Base-by-base conservation (phyloP, 1,140 invertebrate genomes). In the Bombyx mandarina region DNA sequence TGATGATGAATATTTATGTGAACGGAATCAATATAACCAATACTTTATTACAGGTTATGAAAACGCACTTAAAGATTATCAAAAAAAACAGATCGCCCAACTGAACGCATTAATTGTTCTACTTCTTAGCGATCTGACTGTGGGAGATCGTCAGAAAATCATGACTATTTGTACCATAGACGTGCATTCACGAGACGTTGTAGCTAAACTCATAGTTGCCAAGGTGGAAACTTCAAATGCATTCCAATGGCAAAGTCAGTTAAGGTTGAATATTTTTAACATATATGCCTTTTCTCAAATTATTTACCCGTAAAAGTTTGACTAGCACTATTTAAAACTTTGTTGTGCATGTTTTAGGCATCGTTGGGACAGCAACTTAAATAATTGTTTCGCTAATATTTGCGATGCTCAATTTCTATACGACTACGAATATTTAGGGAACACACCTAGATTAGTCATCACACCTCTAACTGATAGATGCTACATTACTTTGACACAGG, bases 121-220 rank as follows among this genome's bases (percentile, higher is more conserved):
- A 52, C 81, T 98, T 48, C 82, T 97, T 56, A 95, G 95, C 0
- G 94, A 97, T 65, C 83, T 98, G 50, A 92, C 91, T 1, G 85
- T 90, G 5, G 93, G 93, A n/a, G 94, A 97, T 73, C 89, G 97
- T 4, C 96, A 97, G 82, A 98, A 98, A 82, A 96, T 98, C 65
- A 97, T 97, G 94, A 98, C 97, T 0, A 95, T 98, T 64, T 98
- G 96, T 88, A 98, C 96, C 1, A 97, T 98, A 71, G 97, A 98
- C 77, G 96, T 98, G 1, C 94, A 95, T 71, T 95, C 94, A 9
- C 89, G 97, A 72, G 97, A 98, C 79, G 95, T 98, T 9, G 94
- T 98, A 0, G 91, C 91, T 0, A 96, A 95, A 76, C 91, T 98
- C 69, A 96, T 98, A 57, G 60, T 87, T 0, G 89, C 91, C 49